phyloP scores from a whole-genome alignment of 2,797 vertebrate species.

The Gambelia wislizenii region DNA sequence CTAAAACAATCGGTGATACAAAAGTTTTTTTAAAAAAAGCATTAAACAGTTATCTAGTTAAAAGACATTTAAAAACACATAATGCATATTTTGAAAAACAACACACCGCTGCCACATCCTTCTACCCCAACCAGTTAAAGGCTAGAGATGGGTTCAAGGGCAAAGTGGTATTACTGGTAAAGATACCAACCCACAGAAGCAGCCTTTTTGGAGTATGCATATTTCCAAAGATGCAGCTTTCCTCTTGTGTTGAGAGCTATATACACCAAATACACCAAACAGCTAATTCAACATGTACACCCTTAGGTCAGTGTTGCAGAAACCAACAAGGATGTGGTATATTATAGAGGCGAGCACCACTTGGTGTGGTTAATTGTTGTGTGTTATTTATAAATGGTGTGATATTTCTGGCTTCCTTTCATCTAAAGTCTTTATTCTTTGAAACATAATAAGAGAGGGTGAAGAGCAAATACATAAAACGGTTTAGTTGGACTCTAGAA shows the following conservation, averaged over 20 bases:
- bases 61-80: too few species aligned
- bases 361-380: rapidly evolving
- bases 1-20: too few species aligned
- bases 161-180: too few species aligned
- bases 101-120: too few species aligned
- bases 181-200: neutral
- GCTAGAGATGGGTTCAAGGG: neutral
- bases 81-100: too few species aligned
- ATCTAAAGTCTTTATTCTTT: neutral
- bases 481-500: neutral
- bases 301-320: neutral
- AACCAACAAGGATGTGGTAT: slow-evolving; percentile 7
- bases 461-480: neutral
- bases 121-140: too few species aligned
- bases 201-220: neutral
- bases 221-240: neutral
- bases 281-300: neutral
- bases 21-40: too few species aligned
- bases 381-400: neutral
- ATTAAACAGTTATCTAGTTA: too few species aligned
- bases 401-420: neutral
- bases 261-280: neutral
- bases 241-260: neutral
- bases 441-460: neutral
- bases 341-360: neutral